Evolutionary conservation across 2,797 vertebrate species (phyloP), one percentile per base, ranked within the genome.

Genomic region (Sparidentex hasta): DNA sequence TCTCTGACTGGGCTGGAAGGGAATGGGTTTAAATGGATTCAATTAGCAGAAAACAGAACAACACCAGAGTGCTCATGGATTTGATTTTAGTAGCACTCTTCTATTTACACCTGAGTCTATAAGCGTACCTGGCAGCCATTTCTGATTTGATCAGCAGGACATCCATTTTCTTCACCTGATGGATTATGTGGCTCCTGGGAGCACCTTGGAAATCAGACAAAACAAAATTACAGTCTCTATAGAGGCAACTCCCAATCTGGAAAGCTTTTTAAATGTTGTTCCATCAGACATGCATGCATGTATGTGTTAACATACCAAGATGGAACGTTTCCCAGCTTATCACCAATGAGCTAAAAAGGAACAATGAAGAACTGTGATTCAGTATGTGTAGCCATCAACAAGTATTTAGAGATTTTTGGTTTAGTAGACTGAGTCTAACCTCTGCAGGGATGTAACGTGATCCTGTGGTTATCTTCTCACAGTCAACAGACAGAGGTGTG

Each of bases 401-500:
- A 29, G 7, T 13, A 3, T 58, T 46, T 38, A 17, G 52, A 69
- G 21, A 43, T 47, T 17, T 54, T 0, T 8, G 5, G 11, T 18
- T 44, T 25, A 0, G 3, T 0, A 11, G 7, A 29, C 6, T 1
- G 27, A 59, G 23, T 59, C 70, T 62, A 18, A 95, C 95, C 89
- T 87, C 65, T 61, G 86, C 74, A 57, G 94, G 94, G 25, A 29
- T 62, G 71, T 87, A 94, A 25, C 16, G 11, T 1, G 71, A 46
- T 33, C 48, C 74, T 29, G 71, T 25, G 5, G 41, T 51, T 1
- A 88, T 67, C 41, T 29, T 68, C n/a, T 73, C 72, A 14, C 64
- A 82, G 76, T 93, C 88, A 16, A 95, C 89, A 33, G 84, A 89
- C 54, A 95, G 82, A 25, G 94, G 92, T 33, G 75, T 21, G 0